Evolutionary conservation across 2,797 vertebrate species (phyloP).

Genomic region (Acipenser transmontanus): DNA sequence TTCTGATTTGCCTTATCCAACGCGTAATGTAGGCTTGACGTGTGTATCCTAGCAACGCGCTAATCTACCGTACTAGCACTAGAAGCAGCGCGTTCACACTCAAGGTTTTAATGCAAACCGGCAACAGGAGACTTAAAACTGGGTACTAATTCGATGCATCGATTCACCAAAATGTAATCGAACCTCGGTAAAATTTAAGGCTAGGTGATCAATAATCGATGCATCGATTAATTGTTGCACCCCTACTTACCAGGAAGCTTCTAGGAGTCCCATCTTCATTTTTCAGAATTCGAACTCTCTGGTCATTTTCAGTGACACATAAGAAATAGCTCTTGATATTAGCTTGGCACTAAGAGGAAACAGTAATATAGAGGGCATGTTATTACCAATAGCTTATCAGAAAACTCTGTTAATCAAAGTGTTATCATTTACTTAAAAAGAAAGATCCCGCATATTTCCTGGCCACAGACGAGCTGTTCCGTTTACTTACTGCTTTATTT

Average conservation of each 20-base stretch:
- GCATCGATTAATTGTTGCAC: too few relatives aligned
- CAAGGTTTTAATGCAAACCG: too few relatives aligned
- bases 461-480: not conserved
- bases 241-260: conserved; percentile 53
- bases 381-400: too few relatives aligned
- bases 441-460: not conserved
- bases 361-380: not conserved
- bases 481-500: conserved; percentile 52
- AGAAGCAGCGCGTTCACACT: too few relatives aligned
- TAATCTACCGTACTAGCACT: too few relatives aligned
- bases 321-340: conserved; percentile 68
- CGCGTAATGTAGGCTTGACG: too few relatives aligned
- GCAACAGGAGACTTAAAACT: too few relatives aligned
- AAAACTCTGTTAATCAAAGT: not conserved
- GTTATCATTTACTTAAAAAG: not conserved
- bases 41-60: too few relatives aligned
- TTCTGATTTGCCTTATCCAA: not conserved
- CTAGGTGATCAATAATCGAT: too few relatives aligned
- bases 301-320: conserved; percentile 66
- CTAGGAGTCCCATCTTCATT: conserved; percentile 51
- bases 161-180: too few relatives aligned
- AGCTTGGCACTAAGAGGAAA: conserved; percentile 53
- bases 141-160: too few relatives aligned
- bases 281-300: conserved; percentile 62
- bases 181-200: too few relatives aligned